Conservation (phyloP, 1,140 invertebrate species). For the Hypothenemus hampei region DNA sequence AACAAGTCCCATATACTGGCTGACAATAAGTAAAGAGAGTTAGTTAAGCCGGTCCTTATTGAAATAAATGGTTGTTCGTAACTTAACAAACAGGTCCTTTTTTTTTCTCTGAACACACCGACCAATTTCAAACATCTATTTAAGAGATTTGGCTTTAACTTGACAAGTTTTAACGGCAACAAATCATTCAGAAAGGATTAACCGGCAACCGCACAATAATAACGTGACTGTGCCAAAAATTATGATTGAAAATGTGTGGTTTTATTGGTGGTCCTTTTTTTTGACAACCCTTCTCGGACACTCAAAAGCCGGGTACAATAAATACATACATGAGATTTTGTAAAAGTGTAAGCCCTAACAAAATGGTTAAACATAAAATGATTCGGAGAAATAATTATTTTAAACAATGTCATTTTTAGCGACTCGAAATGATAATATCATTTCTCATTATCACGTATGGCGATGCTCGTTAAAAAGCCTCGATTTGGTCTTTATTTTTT, state of each 20-base stretch:
- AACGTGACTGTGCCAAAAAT: constrained; percentile 23
- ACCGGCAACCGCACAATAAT: constrained; percentile 21
- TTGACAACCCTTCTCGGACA: no score
- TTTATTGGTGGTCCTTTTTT: constrained; percentile 22
- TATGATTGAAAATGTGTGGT: constrained; percentile 16
- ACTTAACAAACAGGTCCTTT: constrained; percentile 14
- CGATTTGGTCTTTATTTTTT: no score
- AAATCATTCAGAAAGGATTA: constrained; percentile 23
- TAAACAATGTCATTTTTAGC: no score
- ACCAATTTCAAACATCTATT: constrained; percentile 12
- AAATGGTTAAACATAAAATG: no score
- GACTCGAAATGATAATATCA: no score
- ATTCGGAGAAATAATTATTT: no score
- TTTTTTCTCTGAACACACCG: constrained; percentile 14
- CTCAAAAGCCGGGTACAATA: no score
- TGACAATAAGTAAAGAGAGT: background rate
- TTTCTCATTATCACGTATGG: no score
- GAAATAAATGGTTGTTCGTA: constrained; percentile 16
- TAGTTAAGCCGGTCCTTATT: constrained; percentile 10
- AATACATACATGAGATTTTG: no score
- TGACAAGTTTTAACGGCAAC: constrained; percentile 26
- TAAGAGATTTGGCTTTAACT: constrained; percentile 15
- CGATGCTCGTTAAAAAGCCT: no score
- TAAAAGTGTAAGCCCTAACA: no score
- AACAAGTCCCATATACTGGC: background rate